Base-by-base conservation (phyloP, 2,797 vertebrate genomes). In the Tapera naevia region DNA sequence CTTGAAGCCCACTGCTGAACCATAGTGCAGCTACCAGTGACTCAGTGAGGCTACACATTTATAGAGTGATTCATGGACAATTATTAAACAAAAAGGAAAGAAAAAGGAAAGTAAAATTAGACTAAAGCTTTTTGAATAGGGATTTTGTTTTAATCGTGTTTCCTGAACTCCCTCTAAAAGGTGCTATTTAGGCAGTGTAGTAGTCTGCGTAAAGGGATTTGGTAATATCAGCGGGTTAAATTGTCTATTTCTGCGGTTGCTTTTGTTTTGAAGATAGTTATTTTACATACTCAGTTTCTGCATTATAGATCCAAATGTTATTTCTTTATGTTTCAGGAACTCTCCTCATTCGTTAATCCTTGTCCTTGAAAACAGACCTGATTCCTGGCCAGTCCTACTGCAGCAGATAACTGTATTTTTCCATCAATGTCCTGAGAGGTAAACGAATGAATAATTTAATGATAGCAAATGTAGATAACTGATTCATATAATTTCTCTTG, bases 341-440 rank as follows among this genome's bases (percentile, higher is more conserved):
- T 97, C 51, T 95, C 98, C 99, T 87, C 99, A 99, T 81, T 99
- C 99, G 4, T 98, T 98, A 96, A 98, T 99, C 97, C 98, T 96
- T 24, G 98, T 98, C 32, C 97, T 99, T 95, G 99, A 99, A 97
- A 99, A 99, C 96, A 98, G 99, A 83, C 98, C 95, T 57, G 98
- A 99, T 91, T 99, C 98, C 96, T 99, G 99, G 99, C 98, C 99
- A 0, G 86, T 98, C 76, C 96, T 99, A 73, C 96, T 99, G 70
- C 98, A 98, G 95, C 98, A 99, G 95, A 97, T 99, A 87, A 98
- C 98, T 80, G 71, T 97, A 70, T 98, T 98, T 96, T 98, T 99
- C 92, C 97, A 96, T 88, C 98, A 98, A 27, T 98, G 98, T 80
- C 95, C 97, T 82, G 98, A 99, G 94, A 99, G 98, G 99, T 98